Conservation (phyloP, 2,888 invertebrate genomes). For the Nasonia oneida region DNA sequence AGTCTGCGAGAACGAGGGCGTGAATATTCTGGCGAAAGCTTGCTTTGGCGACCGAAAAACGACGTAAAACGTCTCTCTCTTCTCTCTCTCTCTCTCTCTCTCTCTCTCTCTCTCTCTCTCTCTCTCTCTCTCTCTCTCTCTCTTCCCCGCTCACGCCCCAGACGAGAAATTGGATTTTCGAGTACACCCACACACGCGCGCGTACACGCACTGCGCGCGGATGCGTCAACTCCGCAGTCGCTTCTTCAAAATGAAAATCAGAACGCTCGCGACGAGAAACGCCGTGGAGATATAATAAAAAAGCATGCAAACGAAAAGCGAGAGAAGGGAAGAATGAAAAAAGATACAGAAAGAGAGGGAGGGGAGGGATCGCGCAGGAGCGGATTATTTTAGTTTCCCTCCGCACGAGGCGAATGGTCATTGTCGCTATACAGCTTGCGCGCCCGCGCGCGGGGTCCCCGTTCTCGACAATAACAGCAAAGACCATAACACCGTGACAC, state of each 20-base stretch:
- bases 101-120: neutral
- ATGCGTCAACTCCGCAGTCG: slow-evolving; percentile 26
- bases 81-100: neutral
- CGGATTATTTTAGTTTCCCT: slow-evolving; percentile 49
- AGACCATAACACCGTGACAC: slow-evolving; percentile 70
- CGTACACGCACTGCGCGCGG: neutral
- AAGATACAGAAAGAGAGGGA: neutral
- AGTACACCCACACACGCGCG: slow-evolving; percentile 33
- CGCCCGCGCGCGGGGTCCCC: neutral
- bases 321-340: neutral
- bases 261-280: slow-evolving; percentile 20
- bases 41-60: slow-evolving; percentile 55
- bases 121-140: neutral
- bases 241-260: slow-evolving; percentile 58
- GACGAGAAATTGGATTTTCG: slow-evolving; percentile 61
- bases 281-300: slow-evolving; percentile 46
- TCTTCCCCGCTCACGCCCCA: neutral
- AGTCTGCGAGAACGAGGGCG: neutral
- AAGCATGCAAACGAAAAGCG: slow-evolving; percentile 15
- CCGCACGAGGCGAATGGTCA: slow-evolving; percentile 44
- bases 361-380: slow-evolving; percentile 25
- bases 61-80: slow-evolving; percentile 49
- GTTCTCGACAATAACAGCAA: slow-evolving; percentile 70
- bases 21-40: slow-evolving; percentile 51
- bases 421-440: slow-evolving; percentile 30